Evolutionary conservation across 2,888 invertebrate species (phyloP).

Genomic region (Eilema caniola): DNA sequence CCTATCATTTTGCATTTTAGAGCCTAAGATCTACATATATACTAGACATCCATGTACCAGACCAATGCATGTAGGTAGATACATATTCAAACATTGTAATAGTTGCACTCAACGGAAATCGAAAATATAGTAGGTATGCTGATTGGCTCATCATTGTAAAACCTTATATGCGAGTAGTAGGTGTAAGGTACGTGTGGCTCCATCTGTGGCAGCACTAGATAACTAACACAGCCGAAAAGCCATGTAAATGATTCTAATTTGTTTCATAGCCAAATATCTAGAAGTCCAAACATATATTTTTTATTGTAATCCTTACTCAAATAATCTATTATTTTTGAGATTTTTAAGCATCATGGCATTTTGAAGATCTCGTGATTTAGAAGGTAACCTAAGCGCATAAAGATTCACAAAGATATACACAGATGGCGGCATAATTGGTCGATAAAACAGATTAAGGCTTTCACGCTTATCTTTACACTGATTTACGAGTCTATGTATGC

Average conservation of each 20-base stretch:
- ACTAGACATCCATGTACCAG: not conserved
- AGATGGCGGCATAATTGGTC: slow-evolving; percentile 63
- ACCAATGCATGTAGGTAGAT: not conserved
- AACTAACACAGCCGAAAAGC: slow-evolving; percentile 38
- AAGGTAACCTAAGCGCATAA: slow-evolving; percentile 1
- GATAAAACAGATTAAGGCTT: slow-evolving; percentile 74
- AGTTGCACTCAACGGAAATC: not conserved
- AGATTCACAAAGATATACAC: slow-evolving; percentile 16
- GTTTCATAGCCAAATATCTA: not conserved
- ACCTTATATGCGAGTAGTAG: slow-evolving; percentile 27
- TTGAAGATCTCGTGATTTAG: slow-evolving; percentile 31
- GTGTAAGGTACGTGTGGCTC: slow-evolving; percentile 45
- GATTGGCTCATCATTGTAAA: not conserved
- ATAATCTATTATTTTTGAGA: no score
- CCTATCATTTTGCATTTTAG: no score
- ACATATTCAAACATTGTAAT: not conserved
- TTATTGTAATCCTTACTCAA: no score
- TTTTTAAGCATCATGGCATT: not conserved
- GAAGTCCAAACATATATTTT: not conserved
- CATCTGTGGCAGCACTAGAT: slow-evolving; percentile 50
- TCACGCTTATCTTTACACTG: slow-evolving; percentile 44
- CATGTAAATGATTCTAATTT: no score
- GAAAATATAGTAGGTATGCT: not conserved
- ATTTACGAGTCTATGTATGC: not conserved
- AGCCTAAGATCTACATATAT: no score